These are phyloP conservation scores for Stichodactyla helianthus DNA, from an alignment of 64 coral and sea anemone genomes.

Conservation along the genomic window DNA sequence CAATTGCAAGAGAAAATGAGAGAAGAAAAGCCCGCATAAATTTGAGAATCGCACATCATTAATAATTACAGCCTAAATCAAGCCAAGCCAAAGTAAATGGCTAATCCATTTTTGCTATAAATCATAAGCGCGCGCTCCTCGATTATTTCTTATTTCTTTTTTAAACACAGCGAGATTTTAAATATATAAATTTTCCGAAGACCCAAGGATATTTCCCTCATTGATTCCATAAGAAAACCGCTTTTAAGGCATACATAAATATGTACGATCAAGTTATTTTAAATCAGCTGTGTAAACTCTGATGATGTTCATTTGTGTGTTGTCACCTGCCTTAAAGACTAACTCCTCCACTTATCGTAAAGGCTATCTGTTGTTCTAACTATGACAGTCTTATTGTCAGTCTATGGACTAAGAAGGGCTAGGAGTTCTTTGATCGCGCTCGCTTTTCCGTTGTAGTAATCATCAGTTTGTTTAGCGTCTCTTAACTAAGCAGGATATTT, in stretches of 20 bases:
- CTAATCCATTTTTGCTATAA: neutral
- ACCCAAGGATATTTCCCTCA: neutral
- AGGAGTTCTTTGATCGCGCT: neutral
- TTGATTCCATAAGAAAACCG: neutral
- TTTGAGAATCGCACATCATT: neutral
- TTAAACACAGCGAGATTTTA: neutral
- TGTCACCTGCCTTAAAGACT: conserved; percentile 4
- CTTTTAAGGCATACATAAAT: conserved; percentile 5
- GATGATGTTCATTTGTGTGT: neutral
- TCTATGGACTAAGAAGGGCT: neutral
- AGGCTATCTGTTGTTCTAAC: conserved; percentile 1
- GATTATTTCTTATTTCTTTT: neutral
- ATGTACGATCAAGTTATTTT: neutral
- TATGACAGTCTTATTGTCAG: conserved; percentile 4
- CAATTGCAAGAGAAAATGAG: neutral
- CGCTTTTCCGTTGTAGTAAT: conserved; percentile 20
- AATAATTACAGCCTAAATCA: neutral
- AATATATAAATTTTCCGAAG: neutral
- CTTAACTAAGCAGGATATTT: conserved; percentile 9
- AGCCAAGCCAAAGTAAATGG: neutral
- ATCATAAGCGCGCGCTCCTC: neutral
- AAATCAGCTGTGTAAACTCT: conserved; percentile 14
- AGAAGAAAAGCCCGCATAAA: neutral
- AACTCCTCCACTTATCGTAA: conserved; percentile 3
- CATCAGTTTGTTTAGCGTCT: conserved; percentile 5